Percentiles rank a stretch among this genome's conserved stretches.
These are phyloP conservation scores for Toxostoma redivivum DNA, from an alignment of 2,113 vertebrate species.

Conservation along the genomic window DNA sequence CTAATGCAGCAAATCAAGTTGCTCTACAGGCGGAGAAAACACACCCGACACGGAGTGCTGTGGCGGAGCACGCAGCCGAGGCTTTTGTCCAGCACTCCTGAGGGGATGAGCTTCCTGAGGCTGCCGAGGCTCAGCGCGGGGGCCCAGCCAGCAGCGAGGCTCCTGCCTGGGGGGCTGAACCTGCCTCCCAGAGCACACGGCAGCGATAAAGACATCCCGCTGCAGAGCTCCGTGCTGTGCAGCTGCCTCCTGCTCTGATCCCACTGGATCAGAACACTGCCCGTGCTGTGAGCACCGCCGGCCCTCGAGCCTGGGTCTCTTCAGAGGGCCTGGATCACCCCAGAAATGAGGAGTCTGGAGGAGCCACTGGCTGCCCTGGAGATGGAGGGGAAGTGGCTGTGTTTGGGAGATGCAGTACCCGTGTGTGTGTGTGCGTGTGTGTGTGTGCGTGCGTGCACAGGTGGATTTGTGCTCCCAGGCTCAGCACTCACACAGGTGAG, in stretches of 20 bases:
- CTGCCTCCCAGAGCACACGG: background rate
- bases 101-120: background rate
- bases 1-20: constrained; percentile 60
- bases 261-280: background rate
- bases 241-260: background rate
- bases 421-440: background rate
- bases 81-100: background rate
- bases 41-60: background rate
- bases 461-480: background rate
- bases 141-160: background rate
- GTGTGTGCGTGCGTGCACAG: background rate
- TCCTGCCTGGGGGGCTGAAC: background rate
- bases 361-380: rapidly evolving
- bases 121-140: rapidly evolving
- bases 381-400: background rate
- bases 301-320: background rate
- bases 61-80: background rate
- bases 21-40: constrained; percentile 12
- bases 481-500: background rate
- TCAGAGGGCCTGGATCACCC: background rate
- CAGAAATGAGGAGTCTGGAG: background rate
- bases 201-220: background rate
- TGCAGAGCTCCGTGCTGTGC: background rate
- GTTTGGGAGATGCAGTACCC: background rate
- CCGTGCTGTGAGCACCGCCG: rapidly evolving